These are phyloP conservation scores for Lycophotia porphyrea DNA, from an alignment of 2,888 invertebrate species.

Conservation along the genomic window DNA sequence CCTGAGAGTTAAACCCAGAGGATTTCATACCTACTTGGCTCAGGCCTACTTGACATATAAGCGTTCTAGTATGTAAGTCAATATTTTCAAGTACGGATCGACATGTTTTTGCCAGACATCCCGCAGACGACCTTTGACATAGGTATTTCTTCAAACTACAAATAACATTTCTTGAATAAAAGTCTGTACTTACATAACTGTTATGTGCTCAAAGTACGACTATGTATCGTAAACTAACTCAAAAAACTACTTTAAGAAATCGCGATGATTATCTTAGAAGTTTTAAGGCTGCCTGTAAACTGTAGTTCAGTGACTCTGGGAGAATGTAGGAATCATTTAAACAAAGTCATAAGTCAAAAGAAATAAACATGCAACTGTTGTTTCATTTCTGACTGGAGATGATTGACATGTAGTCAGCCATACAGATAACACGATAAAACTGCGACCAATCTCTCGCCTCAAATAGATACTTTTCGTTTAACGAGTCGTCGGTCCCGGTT, in stretches of 20 bases:
- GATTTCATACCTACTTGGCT: neutral
- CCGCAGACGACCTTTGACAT: constrained; percentile 31
- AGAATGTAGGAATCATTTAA: constrained; percentile 29
- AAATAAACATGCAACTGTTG: constrained; percentile 40
- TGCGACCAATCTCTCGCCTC: constrained; percentile 14
- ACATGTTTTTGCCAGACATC: constrained; percentile 39
- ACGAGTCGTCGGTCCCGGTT: neutral
- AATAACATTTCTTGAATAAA: constrained; percentile 26
- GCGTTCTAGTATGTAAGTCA: constrained; percentile 18
- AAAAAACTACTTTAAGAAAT: constrained; percentile 49
- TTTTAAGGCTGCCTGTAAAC: constrained; percentile 47
- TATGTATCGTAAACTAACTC: constrained; percentile 50
- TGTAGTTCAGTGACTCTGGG: constrained; percentile 47
- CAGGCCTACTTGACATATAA: constrained; percentile 20
- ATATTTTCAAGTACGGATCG: constrained; percentile 6
- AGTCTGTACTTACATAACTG: constrained; percentile 34
- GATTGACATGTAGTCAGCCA: neutral
- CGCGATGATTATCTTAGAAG: constrained; percentile 32
- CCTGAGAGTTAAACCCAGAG: neutral
- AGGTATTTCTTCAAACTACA: constrained; percentile 29
- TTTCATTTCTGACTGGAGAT: constrained; percentile 9
- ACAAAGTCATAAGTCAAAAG: constrained; percentile 17
- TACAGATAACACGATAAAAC: constrained; percentile 13
- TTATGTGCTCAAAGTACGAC: constrained; percentile 37
- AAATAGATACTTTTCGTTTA: constrained; percentile 16